Percentiles rank a stretch among this genome's conserved stretches.
Conservation (phyloP, 2,113 vertebrate genomes). For the Triplophysa siluroides region DNA sequence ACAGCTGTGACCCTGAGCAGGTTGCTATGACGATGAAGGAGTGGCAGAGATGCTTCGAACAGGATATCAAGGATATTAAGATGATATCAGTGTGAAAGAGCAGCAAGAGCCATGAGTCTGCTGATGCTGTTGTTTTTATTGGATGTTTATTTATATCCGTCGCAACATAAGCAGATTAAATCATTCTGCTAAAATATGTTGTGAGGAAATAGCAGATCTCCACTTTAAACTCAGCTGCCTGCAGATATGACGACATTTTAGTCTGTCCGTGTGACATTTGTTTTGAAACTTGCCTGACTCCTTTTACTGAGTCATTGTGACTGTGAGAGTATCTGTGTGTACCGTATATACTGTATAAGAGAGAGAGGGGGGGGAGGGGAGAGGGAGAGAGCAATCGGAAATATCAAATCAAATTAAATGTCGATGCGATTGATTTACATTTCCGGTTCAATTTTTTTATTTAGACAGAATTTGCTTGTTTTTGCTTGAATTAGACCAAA, state of each 20-base stretch:
- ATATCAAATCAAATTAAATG: neutral
- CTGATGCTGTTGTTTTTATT: neutral
- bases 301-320: conserved; percentile 65
- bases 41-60: neutral
- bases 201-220: no score
- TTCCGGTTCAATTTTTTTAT: neutral
- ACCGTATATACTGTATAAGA: no score
- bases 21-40: conserved; percentile 55
- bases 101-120: neutral
- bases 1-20: conserved; percentile 52
- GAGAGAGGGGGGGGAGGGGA: neutral
- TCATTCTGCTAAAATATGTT: neutral
- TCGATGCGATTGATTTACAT: neutral
- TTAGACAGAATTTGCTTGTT: neutral
- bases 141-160: conserved; percentile 5
- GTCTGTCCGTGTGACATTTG: neutral
- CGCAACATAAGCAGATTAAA: conserved; percentile 4
- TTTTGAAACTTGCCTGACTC: neutral
- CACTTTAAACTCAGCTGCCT: no score
- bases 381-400: neutral
- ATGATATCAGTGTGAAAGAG: neutral
- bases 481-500: neutral
- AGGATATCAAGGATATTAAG: conserved; percentile 7
- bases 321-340: conserved; percentile 14
- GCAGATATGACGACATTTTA: no score